A percentile compares a stretch with the other conserved stretches of the same genome.
These are phyloP conservation scores for Laupala kohalensis DNA, from an alignment of 1,140 invertebrate species.

Conservation along the genomic window DNA sequence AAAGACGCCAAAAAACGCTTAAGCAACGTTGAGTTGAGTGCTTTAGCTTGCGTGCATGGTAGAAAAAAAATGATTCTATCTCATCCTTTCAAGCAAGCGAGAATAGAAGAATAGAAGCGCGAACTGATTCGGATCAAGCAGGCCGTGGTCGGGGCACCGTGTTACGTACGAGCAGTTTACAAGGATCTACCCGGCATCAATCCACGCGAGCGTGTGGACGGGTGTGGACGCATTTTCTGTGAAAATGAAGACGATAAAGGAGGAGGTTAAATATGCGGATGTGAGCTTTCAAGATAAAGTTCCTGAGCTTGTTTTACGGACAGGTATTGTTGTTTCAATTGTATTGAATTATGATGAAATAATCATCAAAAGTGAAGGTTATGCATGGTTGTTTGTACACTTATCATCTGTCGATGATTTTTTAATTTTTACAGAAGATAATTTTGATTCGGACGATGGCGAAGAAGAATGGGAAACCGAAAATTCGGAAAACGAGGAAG, in stretches of 20 bases:
- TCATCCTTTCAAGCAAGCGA: no score
- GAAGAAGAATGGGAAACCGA: not conserved
- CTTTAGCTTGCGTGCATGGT: no score
- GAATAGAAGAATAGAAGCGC: no score
- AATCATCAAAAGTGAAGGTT: not conserved
- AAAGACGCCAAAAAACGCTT: no score
- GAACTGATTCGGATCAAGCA: not conserved
- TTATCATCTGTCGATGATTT: not conserved
- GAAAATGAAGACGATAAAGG: not conserved
- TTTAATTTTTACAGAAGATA: not conserved
- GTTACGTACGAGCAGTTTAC: not conserved
- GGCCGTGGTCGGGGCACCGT: not conserved
- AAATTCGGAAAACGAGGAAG: not conserved
- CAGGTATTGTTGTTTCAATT: not conserved
- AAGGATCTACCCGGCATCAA: not conserved
- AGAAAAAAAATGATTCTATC: no score
- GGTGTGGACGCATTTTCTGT: no score
- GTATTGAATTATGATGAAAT: not conserved
- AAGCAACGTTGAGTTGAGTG: no score
- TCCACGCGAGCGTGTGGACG: no score
- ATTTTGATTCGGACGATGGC: not conserved
- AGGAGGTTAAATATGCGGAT: not conserved
- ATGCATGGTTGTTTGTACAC: not conserved
- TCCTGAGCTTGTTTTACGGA: not conserved
- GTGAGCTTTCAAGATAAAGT: not conserved